phyloP scores from a whole-genome alignment of 2,113 vertebrate species.

The Danionella cerebrum region DNA sequence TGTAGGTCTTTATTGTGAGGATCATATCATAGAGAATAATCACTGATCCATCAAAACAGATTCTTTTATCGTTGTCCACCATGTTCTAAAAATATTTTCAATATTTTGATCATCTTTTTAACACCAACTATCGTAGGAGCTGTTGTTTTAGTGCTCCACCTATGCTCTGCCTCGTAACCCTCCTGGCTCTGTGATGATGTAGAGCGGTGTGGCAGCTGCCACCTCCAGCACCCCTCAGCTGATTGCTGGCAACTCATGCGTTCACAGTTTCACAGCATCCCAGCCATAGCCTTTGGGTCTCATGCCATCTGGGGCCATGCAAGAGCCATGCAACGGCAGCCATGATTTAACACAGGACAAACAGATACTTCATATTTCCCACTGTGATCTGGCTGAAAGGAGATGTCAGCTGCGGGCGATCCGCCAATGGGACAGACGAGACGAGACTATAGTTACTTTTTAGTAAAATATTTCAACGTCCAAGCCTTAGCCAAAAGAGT shows the following conservation, averaged over 20 bases:
- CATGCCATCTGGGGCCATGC: constrained; percentile 34
- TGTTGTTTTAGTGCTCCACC: constrained; percentile 3
- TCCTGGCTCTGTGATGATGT: background rate
- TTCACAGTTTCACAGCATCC: constrained; percentile 35
- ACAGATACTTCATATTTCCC: constrained; percentile 25
- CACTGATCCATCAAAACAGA: too few relatives aligned
- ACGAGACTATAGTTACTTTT: background rate
- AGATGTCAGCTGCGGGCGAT: background rate
- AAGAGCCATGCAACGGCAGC: background rate
- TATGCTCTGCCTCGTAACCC: background rate
- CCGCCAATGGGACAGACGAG: background rate
- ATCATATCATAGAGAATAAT: too few relatives aligned
- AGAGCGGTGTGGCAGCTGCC: constrained; percentile 36
- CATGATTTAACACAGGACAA: constrained; percentile 21
- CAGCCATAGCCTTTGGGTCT: constrained; percentile 26
- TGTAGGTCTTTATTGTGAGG: too few relatives aligned
- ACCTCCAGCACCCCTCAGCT: constrained; percentile 1
- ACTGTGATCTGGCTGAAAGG: background rate
- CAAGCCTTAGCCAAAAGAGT: too few relatives aligned
- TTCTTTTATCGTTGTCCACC: too few relatives aligned
- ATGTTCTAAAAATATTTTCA: too few relatives aligned
- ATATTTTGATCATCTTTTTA: too few relatives aligned
- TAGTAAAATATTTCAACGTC: too few relatives aligned
- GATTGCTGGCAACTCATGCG: constrained; percentile 33
- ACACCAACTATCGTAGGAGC: background rate